Evolutionary conservation across 2,113 vertebrate species (phyloP).

Genomic region (Passer domesticus): DNA sequence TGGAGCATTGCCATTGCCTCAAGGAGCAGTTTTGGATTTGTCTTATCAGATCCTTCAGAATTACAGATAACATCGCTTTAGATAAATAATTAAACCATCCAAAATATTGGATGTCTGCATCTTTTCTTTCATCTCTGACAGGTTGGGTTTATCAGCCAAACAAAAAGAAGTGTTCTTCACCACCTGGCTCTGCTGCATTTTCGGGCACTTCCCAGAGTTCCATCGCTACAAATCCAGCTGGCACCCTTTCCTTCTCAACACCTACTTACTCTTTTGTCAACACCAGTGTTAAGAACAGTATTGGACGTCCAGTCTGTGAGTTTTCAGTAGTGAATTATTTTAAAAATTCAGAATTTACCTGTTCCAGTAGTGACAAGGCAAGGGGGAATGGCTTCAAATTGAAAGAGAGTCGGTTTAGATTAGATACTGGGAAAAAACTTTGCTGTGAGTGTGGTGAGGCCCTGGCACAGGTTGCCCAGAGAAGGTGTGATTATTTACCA

Average conservation of each 20-base stretch:
- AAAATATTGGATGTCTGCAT: background rate
- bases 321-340: conserved; percentile 44
- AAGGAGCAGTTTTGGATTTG: background rate
- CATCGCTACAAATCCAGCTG: conserved; percentile 62
- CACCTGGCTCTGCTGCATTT: conserved; percentile 59
- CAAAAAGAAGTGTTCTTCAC: conserved; percentile 74
- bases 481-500: background rate
- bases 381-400: background rate
- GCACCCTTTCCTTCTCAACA: conserved; percentile 60
- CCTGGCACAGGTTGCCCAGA: background rate
- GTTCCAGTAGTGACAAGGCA: background rate
- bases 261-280: conserved; percentile 71
- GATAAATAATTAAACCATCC: background rate
- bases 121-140: conserved; percentile 53
- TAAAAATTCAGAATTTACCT: background rate
- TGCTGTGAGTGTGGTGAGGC: background rate
- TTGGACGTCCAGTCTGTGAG: conserved; percentile 76
- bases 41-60: background rate
- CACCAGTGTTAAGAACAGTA: conserved; percentile 56
- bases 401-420: background rate
- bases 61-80: background rate
- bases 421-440: background rate
- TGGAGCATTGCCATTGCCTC: background rate
- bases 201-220: conserved; percentile 65
- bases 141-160: conserved; percentile 83